A percentile compares a stretch with the other conserved stretches of the same genome.
Conservation (phyloP, 2,797 vertebrate genomes). For the Nyctibius grandis region DNA sequence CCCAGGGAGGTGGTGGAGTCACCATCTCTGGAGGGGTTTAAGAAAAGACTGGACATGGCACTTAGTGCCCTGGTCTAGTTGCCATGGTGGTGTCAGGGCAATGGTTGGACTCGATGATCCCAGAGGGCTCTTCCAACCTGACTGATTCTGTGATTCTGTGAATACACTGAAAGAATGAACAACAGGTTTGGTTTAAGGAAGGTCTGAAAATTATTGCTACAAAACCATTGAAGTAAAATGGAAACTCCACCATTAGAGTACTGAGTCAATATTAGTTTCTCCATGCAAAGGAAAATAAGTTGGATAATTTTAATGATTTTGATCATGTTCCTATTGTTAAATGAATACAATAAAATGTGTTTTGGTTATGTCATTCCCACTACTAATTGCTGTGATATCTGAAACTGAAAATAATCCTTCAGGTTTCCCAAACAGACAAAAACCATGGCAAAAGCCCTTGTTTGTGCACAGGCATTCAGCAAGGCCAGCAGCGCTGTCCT, state of each 20-base stretch:
- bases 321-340: not conserved
- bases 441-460: accelerated
- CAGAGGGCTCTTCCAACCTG: too few species aligned
- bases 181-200: not conserved
- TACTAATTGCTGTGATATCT: not conserved
- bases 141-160: too few species aligned
- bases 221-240: not conserved
- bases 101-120: too few species aligned
- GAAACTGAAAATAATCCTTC: not conserved
- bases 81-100: too few species aligned
- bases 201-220: not conserved
- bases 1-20: too few species aligned
- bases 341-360: not conserved
- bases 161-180: not conserved
- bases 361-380: not conserved
- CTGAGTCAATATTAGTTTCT: not conserved
- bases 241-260: not conserved
- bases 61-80: too few species aligned
- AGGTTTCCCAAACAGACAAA: not conserved
- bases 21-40: too few species aligned
- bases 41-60: too few species aligned
- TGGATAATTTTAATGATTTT: not conserved
- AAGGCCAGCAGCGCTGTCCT: accelerated
- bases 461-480: not conserved
- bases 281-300: not conserved